Evolutionary conservation across 2,113 vertebrate genomes (phyloP).

Genomic region (Noturus placidus): DNA sequence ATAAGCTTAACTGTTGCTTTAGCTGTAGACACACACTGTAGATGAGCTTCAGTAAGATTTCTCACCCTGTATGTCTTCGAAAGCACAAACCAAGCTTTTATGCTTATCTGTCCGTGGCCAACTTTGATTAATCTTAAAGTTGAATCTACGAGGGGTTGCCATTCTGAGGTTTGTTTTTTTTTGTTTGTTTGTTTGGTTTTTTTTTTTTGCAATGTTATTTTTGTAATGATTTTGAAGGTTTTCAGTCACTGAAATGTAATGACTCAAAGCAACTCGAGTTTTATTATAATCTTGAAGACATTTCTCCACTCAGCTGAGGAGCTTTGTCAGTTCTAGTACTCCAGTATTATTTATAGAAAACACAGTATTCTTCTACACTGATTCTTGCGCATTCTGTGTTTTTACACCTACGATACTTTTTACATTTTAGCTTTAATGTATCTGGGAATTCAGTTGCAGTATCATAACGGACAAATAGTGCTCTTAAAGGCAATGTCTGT

Average conservation of each 20-base stretch:
- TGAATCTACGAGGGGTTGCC: constrained; percentile 10
- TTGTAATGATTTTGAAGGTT: neutral
- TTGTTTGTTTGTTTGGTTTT: too few relatives aligned
- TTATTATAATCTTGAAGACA: constrained; percentile 23
- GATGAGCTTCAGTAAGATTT: constrained; percentile 24
- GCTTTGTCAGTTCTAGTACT: neutral
- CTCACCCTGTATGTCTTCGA: constrained; percentile 37
- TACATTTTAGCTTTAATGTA: neutral
- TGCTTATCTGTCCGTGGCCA: neutral
- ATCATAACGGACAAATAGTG: neutral
- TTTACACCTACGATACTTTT: neutral
- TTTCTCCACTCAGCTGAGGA: constrained; percentile 15
- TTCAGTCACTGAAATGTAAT: constrained; percentile 10
- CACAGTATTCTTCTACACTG: neutral
- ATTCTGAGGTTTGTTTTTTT: neutral
- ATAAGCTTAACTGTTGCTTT: neutral
- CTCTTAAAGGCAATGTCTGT: neutral
- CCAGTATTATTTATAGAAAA: neutral
- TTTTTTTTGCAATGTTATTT: neutral
- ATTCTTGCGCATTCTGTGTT: neutral
- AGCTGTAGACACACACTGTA: constrained; percentile 25
- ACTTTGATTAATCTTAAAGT: constrained; percentile 9
- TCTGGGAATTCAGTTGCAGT: neutral
- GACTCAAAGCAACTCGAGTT: constrained; percentile 11
- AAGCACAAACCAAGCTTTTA: constrained; percentile 16